Base-by-base conservation (phyloP, 2,113 vertebrate genomes). In the Nerophis ophidion region DNA sequence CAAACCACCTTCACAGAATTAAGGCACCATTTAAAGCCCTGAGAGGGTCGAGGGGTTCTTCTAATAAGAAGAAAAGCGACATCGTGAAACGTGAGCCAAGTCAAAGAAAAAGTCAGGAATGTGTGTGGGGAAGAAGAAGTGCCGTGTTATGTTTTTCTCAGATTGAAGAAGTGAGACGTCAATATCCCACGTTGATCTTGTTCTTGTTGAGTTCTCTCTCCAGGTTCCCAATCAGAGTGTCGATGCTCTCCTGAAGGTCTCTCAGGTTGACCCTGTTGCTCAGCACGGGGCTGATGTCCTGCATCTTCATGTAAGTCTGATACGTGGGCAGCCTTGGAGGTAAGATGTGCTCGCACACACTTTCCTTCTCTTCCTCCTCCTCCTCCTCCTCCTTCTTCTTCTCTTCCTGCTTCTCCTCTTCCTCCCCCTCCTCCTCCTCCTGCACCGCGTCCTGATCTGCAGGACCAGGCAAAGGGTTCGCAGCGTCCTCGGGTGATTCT, bases 181-280 rank as follows among this genome's bases (percentile, higher is more conserved):
- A 97, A 44, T 89, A 93, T 63, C 91, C 91, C 42, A 91, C 87
- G 16, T 91, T 95, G 44, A 96, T 83, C 73, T 95, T 98, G 83
- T 93, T 98, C 84, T 98, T 99, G 87, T 93, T 98, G 63, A 99
- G 95, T 79, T 99, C 97, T 75, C 89, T 80, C 84, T 99, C 97
- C 81, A 99, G 87, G 88, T 98, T 99, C 81, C 97, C 95, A 76
- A 99, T 95, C 66, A 99, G 85, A 5, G 91, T 93, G 81, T 99
- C 96, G 7, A 99, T 99, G 75, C 96, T 99, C 87, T 98, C 96
- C 86, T 99, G 97, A 70, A 99, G 91, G 83, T 99, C 94, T 75
- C 87, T 92, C 82, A 99, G 93, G 89, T 98, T 93, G 26, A 92
- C 93, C 58, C 87, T 89, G 82, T 88, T 91, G 76, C 92, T 91